Conservation (phyloP, 1,140 invertebrate genomes). For the Leguminivora glycinivorella region DNA sequence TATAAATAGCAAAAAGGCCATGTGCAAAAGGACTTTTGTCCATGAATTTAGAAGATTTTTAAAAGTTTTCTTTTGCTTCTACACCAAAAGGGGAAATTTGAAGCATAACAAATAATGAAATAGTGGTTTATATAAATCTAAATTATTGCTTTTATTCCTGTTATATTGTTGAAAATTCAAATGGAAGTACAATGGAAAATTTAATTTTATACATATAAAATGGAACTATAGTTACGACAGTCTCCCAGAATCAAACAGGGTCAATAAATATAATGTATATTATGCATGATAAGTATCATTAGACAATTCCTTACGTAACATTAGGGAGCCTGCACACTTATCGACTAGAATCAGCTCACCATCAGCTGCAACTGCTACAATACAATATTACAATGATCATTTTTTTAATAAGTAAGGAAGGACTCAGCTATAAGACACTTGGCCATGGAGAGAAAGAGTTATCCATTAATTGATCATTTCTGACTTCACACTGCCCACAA, state of each 20-base stretch:
- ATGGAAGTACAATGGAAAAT: constrained; percentile 4
- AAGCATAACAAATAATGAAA: background rate
- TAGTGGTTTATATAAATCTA: background rate
- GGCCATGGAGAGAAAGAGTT: no score
- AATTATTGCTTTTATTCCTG: constrained; percentile 3
- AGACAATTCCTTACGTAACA: constrained; percentile 24
- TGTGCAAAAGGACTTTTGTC: background rate
- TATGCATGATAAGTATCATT: constrained; percentile 23
- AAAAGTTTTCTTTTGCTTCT: background rate
- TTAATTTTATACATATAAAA: constrained; percentile 2
- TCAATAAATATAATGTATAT: constrained; percentile 23
- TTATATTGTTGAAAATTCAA: background rate
- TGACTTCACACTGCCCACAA: no score
- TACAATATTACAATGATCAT: no score
- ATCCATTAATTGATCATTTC: no score
- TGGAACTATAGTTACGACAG: background rate
- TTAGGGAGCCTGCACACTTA: background rate
- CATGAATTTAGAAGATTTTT: background rate
- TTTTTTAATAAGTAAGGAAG: no score
- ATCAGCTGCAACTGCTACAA: no score
- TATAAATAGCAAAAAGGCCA: background rate
- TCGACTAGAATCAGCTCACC: background rate
- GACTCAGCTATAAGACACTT: no score
- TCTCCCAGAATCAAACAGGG: constrained; percentile 1
- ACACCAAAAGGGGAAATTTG: background rate